Base-by-base conservation (phyloP, 2,888 invertebrate species). In the Melolontha melolontha region DNA sequence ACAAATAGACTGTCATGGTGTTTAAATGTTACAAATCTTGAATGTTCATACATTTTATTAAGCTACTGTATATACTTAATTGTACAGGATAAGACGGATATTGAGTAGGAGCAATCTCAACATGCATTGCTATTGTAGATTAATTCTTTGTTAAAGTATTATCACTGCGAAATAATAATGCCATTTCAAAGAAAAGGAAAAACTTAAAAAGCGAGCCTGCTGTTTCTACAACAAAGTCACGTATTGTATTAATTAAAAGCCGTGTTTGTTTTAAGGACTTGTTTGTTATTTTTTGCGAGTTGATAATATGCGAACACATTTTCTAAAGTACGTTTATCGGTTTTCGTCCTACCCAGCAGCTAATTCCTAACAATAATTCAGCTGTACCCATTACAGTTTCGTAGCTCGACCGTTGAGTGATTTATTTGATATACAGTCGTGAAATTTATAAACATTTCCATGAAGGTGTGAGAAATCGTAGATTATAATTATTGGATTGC, bases 221-320 rank as follows among this genome's bases (percentile, higher is more conserved):
- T 68, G 68, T 68, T 68, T 64, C 57, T 65, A 64, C 68, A 68
- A 68, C 68, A 64, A 68, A 68, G 68, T 68, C 68, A 68, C 68
- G 68, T 68, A 64, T 55, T 57, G 64, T 68, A 64, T 64, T 67
- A 64, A 47, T 64, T 67, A 27, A 34, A 16, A 12, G 47, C 16
- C 12, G 11, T 16, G 49, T 50, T 50, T 50, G 22, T 50, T 16
- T 50, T 50, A 17, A 22, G 2, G 22, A 16, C n/a, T 34, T 52
- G 51, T 39, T 52, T 52, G 39, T 52, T 52, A 34, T 52, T 52
- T n/a, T 52, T 34, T 47, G 17, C 44, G 8, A 34, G 34, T 52
- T 52, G 51, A 52, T 52, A 52, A 14, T 52, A 52, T 34, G 51
- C 34, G 34, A 34, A 34, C 34, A 52, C 34, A 52, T 52, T 52